Evolutionary conservation across 2,888 invertebrate species (phyloP), one percentile per base, ranked within the genome.

Genomic region (Rhimphoctona megacephalus): DNA sequence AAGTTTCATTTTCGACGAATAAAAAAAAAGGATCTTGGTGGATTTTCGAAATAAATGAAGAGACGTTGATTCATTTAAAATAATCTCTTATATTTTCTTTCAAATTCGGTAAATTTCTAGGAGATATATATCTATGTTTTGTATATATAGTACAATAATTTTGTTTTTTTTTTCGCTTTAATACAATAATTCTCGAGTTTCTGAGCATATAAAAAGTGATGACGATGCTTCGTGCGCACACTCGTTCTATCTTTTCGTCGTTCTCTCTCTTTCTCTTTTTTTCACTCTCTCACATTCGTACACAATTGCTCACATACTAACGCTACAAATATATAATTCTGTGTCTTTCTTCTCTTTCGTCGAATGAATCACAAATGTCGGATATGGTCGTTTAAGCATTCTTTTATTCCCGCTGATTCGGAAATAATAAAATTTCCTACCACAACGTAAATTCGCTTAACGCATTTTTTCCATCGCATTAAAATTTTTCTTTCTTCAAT

Each of bases 81-180:
- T 93, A 93, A 90, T 93, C 91, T 93, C 91, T 92, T 93, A 91
- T 93, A 92, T 93, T 93, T 93, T 89, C 89, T 91, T 87, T 91
- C 86, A 91, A 89, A 90, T 90, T 92, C 89, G 79, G 89, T 91
- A 91, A 90, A 90, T 87, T 91, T 91, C 88, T 90, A 90, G 81
- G 88, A 78, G 83, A 87, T 85, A 86, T 89, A 89, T 91, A 90
- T 87, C 88, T 86, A 87, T 90, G 88, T 87, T 86, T 83, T 86
- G 87, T 89, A 74, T 87, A 82, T 88, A 90, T 90, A 89, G 90
- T 91, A 92, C 89, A 92, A 87, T 89, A 88, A 90, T 90, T 88
- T 83, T 78, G 87, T 83, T 67, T 54, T 66, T 80, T 73, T 78
- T 36, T 36, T 22, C 46, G 43, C 49, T 76, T 89, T 88, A 89